A percentile compares a stretch with the other conserved stretches of the same genome.
phyloP scores from a whole-genome alignment of 1,140 invertebrate genomes.

The Drosophila obscura region DNA sequence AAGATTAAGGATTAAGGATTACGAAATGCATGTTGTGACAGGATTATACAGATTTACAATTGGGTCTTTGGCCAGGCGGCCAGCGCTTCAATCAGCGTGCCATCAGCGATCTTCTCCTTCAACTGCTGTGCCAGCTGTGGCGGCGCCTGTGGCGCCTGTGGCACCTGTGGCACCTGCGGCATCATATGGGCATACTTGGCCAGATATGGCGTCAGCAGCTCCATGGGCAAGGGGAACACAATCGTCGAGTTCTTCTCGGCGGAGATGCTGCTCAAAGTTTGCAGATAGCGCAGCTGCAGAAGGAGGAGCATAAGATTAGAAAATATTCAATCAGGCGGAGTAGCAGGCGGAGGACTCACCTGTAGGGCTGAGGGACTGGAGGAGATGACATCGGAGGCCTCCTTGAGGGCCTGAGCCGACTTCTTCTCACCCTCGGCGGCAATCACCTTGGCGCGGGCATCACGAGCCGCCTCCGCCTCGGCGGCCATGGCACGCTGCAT shows the following conservation, averaged over 20 bases:
- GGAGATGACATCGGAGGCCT: conserved; percentile 95
- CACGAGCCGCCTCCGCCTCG: conserved; percentile 91
- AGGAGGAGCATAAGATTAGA: too few relatives aligned
- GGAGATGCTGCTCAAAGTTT: conserved; percentile 94
- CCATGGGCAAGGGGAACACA: conserved; percentile 95
- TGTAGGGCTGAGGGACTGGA: conserved; percentile 92
- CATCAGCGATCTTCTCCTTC: conserved; percentile 15
- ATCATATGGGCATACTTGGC: conserved; percentile 62
- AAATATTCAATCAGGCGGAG: not conserved
- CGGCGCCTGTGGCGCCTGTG: conserved; percentile 6
- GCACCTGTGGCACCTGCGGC: conserved; percentile 15
- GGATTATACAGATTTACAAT: conserved; percentile 13
- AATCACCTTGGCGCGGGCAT: conserved; percentile 90
- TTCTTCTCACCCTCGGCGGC: conserved; percentile 93
- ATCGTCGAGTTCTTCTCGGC: conserved; percentile 97
- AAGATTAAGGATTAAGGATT: not conserved
- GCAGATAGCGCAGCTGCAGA: conserved; percentile 51
- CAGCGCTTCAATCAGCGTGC: conserved; percentile 13
- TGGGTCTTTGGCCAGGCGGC: conserved; percentile 48
- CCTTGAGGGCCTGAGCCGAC: conserved; percentile 93
- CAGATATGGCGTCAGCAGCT: conserved; percentile 85
- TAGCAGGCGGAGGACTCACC: conserved; percentile 25
- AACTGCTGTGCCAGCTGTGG: not conserved
- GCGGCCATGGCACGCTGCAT: conserved; percentile 94
- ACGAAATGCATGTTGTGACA: too few relatives aligned